A percentile compares a stretch with the other conserved stretches of the same genome.
These are phyloP conservation scores for Caenorhabditis sinica DNA, from an alignment of 2,888 invertebrate genomes.

Conservation along the genomic window DNA sequence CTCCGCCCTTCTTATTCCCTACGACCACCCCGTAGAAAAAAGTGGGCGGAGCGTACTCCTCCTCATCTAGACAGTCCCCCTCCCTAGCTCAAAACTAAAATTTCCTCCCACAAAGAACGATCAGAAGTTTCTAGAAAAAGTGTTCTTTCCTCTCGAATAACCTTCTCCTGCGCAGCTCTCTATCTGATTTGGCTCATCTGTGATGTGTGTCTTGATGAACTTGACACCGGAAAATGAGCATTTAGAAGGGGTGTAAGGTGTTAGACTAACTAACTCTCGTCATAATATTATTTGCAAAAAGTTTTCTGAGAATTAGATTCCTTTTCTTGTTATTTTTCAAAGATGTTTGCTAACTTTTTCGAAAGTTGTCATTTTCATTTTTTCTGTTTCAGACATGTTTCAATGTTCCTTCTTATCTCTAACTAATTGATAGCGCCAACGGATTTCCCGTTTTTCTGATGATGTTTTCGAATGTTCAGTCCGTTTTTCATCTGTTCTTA, in stretches of 20 bases:
- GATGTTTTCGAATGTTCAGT: no score
- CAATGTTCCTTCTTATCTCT: background rate
- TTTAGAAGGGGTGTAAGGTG: no score
- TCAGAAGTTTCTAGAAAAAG: background rate
- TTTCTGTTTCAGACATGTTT: constrained; percentile 16
- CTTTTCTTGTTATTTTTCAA: background rate
- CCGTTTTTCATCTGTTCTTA: background rate
- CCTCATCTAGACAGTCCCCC: background rate
- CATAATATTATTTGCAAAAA: background rate
- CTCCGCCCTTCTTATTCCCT: background rate
- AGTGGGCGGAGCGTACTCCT: constrained; percentile 34
- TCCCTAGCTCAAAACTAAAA: background rate
- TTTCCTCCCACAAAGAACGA: constrained; percentile 29
- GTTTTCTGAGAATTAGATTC: constrained; percentile 2
- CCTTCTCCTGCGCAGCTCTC: no score
- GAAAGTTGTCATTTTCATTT: no score
- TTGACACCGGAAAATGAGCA: constrained; percentile 6
- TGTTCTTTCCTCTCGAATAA: no score
- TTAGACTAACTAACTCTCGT: background rate
- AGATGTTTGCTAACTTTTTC: background rate
- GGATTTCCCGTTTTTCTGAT: no score
- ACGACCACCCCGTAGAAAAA: background rate
- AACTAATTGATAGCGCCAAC: no score
- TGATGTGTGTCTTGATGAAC: constrained; percentile 39
- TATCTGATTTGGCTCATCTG: constrained; percentile 28